A percentile compares a stretch with the other conserved stretches of the same genome.
Evolutionary conservation across 2,888 invertebrate species (phyloP).

Genomic region (Plemyria rubiginata): DNA sequence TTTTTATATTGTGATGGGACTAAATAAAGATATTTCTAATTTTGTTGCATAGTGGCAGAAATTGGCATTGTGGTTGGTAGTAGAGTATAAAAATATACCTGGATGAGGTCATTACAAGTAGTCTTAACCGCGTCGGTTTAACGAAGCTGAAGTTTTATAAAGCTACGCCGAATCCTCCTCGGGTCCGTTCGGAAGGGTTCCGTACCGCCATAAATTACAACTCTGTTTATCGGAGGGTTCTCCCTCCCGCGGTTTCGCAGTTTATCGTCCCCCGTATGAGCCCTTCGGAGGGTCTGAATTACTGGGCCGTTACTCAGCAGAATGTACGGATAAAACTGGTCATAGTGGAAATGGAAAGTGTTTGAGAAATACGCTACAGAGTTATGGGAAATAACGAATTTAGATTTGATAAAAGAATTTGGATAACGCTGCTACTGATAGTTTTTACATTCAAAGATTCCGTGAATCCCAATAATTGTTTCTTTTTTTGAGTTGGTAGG

Average conservation of each 20-base stretch:
- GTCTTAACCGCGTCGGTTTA: constrained; percentile 5
- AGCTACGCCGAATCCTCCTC: constrained; percentile 30
- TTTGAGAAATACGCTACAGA: constrained; percentile 8
- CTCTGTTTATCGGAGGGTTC: constrained; percentile 76
- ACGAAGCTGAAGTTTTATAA: constrained; percentile 38
- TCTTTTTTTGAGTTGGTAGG: too few relatives aligned
- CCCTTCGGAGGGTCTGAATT: constrained; percentile 71
- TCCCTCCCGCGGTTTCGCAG: constrained; percentile 81
- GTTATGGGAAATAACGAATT: not conserved
- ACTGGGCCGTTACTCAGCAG: constrained; percentile 73
- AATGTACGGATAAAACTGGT: constrained; percentile 56
- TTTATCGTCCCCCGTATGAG: constrained; percentile 78
- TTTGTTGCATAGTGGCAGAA: too few relatives aligned
- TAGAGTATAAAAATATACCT: too few relatives aligned
- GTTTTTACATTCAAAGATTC: too few relatives aligned
- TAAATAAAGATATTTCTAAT: too few relatives aligned
- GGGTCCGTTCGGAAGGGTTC: constrained; percentile 66
- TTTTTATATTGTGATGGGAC: too few relatives aligned
- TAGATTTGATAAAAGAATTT: too few relatives aligned
- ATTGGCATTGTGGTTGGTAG: too few relatives aligned
- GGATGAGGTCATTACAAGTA: too few relatives aligned
- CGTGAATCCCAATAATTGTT: too few relatives aligned
- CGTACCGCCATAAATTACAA: constrained; percentile 79
- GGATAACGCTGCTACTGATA: not conserved
- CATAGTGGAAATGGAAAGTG: constrained; percentile 21